Conservation (phyloP, 2,797 vertebrate genomes). For the Euphonia xanthogaster region DNA sequence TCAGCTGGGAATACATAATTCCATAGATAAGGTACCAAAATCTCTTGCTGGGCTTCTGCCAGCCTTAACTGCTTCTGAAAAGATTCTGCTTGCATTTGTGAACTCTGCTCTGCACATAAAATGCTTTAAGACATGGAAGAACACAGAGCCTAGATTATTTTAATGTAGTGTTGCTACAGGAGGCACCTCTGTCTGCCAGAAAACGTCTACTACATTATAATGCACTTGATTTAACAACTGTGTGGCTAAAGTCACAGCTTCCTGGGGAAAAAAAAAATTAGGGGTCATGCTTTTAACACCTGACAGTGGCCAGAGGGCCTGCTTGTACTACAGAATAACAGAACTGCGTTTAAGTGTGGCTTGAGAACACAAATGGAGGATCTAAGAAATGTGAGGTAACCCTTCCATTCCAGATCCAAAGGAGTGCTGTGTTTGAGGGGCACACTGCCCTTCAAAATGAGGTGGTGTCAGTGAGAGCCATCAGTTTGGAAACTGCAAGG, state of each 20-base stretch:
- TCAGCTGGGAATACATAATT: background rate
- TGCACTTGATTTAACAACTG: background rate
- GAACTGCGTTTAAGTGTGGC: background rate
- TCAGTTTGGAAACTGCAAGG: background rate
- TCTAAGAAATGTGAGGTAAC: background rate
- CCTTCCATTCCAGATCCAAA: background rate
- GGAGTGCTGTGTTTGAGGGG: background rate
- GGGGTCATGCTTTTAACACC: background rate
- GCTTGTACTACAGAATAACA: background rate
- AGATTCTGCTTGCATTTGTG: background rate
- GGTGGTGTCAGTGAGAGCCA: background rate
- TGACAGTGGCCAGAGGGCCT: background rate
- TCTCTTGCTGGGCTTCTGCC: background rate
- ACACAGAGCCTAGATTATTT: background rate
- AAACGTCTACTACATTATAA: background rate
- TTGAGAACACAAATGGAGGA: background rate
- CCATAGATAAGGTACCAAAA: background rate
- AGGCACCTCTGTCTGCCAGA: background rate
- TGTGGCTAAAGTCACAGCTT: background rate
- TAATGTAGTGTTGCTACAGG: background rate
- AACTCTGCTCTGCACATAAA: background rate
- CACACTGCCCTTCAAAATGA: rapidly evolving
- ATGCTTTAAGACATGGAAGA: background rate
- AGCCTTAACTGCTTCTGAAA: background rate
- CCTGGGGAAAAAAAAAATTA: background rate